Evolutionary conservation across 2,888 invertebrate genomes (phyloP).

Genomic region (Drosophila basisetae): DNA sequence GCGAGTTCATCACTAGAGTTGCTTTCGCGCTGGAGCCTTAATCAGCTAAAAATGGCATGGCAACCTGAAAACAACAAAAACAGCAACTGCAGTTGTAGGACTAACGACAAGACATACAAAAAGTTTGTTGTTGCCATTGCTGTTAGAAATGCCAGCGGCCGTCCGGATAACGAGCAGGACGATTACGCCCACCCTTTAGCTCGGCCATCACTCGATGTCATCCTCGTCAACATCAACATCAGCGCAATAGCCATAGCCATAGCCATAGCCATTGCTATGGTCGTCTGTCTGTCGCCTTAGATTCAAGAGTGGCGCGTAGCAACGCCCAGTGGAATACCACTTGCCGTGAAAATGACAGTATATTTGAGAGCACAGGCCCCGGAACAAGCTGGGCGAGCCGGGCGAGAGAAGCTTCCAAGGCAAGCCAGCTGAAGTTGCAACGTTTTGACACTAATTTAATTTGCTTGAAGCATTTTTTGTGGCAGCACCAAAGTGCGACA

Average conservation of each 20-base stretch:
- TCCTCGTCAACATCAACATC: slow-evolving; percentile 20
- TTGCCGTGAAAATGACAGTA: slow-evolving; percentile 48
- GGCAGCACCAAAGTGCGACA: slow-evolving; percentile 45
- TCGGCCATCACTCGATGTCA: slow-evolving; percentile 45
- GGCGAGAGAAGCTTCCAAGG: not conserved
- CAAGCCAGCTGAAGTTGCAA: slow-evolving; percentile 55
- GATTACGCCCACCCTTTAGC: slow-evolving; percentile 66
- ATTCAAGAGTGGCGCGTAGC: slow-evolving; percentile 53
- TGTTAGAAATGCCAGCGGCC: slow-evolving; percentile 54
- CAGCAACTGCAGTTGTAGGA: slow-evolving; percentile 17
- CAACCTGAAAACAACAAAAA: slow-evolving; percentile 44
- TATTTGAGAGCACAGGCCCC: slow-evolving; percentile 42
- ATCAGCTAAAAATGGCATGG: slow-evolving; percentile 77
- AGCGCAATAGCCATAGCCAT: slow-evolving; percentile 15
- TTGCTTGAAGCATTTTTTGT: slow-evolving; percentile 62
- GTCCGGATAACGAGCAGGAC: slow-evolving; percentile 65
- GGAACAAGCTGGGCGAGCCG: not conserved
- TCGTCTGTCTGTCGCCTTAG: slow-evolving; percentile 29
- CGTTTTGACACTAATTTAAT: slow-evolving; percentile 82
- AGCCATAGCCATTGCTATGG: slow-evolving; percentile 15
- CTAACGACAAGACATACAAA: slow-evolving; percentile 40
- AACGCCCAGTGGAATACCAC: slow-evolving; percentile 27
- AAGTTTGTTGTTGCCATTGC: slow-evolving; percentile 21
- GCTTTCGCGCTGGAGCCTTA: slow-evolving; percentile 38
- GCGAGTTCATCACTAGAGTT: slow-evolving; percentile 16